phyloP scores from a whole-genome alignment of 2,888 invertebrate species.

The Blastobasis lacticolella region DNA sequence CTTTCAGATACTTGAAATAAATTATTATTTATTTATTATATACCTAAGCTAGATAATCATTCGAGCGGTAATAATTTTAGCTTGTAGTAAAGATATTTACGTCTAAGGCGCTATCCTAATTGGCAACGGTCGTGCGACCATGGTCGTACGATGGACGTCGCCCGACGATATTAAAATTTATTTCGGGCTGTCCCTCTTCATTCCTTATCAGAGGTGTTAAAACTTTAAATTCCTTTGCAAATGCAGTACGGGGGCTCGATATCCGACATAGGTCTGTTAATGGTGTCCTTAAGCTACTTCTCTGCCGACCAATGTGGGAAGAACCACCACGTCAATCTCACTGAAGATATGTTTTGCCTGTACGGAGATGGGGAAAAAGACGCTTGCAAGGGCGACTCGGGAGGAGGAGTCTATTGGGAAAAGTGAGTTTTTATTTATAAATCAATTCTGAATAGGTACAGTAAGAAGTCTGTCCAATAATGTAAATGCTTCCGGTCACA shows the following conservation, averaged over 20 bases:
- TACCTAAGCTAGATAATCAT: not conserved
- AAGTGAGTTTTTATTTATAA: slow-evolving; percentile 24
- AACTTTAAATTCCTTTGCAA: not conserved
- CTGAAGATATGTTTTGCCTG: slow-evolving; percentile 52
- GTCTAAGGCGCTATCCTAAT: too few species aligned
- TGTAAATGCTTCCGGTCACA: too few species aligned
- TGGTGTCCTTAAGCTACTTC: slow-evolving; percentile 31
- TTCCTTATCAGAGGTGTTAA: too few species aligned
- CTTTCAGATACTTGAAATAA: too few species aligned
- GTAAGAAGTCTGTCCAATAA: too few species aligned
- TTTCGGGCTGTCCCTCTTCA: too few species aligned
- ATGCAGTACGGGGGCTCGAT: slow-evolving; percentile 40
- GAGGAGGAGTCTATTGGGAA: slow-evolving; percentile 49
- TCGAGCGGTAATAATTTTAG: not conserved
- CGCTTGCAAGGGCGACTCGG: slow-evolving; percentile 54
- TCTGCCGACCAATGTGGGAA: slow-evolving; percentile 25
- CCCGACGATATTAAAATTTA: too few species aligned
- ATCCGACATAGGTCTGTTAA: slow-evolving; percentile 37
- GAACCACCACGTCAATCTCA: slow-evolving; percentile 27
- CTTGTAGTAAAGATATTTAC: too few species aligned
- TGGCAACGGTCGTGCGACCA: too few species aligned
- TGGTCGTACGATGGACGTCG: too few species aligned
- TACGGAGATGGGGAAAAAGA: slow-evolving; percentile 46
- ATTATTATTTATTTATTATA: too few species aligned
- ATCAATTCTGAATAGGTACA: too few species aligned